A percentile compares a stretch with the other conserved stretches of the same genome.
These are phyloP conservation scores for Ceratothoa steindachneri DNA, from an alignment of 2,888 invertebrate species.

Conservation along the genomic window DNA sequence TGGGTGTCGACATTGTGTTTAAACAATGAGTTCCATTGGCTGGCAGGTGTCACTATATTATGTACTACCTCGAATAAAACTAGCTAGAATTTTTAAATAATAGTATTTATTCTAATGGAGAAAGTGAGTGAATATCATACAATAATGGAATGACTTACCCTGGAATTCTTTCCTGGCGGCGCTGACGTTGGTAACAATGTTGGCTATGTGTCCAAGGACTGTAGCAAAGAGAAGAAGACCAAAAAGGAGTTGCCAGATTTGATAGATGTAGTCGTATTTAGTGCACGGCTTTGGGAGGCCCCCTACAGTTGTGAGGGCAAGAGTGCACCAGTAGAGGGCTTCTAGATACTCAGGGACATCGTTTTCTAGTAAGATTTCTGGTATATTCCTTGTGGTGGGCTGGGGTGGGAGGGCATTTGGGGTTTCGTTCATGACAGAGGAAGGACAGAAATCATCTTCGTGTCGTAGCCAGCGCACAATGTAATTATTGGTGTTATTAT, in stretches of 20 bases:
- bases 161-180: constrained; percentile 97
- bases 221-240: constrained; percentile 92
- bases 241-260: constrained; percentile 88
- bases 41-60: no score
- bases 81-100: no score
- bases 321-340: constrained; percentile 96
- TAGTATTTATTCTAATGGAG: no score
- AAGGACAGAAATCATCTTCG: not conserved
- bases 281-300: constrained; percentile 76
- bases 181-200: constrained; percentile 95
- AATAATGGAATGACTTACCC: constrained; percentile 64
- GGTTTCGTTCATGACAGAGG: not conserved
- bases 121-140: no score
- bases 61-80: no score
- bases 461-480: constrained; percentile 55
- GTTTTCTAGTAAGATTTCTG: not conserved
- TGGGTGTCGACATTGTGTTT: no score
- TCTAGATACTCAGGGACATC: constrained; percentile 86
- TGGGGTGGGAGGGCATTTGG: not conserved
- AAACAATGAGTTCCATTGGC: no score
- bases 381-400: not conserved
- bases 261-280: constrained; percentile 91
- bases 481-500: constrained; percentile 90
- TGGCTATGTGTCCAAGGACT: constrained; percentile 93
- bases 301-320: constrained; percentile 92